phyloP scores from a whole-genome alignment of 2,113 vertebrate species.

The Mellivora capensis region DNA sequence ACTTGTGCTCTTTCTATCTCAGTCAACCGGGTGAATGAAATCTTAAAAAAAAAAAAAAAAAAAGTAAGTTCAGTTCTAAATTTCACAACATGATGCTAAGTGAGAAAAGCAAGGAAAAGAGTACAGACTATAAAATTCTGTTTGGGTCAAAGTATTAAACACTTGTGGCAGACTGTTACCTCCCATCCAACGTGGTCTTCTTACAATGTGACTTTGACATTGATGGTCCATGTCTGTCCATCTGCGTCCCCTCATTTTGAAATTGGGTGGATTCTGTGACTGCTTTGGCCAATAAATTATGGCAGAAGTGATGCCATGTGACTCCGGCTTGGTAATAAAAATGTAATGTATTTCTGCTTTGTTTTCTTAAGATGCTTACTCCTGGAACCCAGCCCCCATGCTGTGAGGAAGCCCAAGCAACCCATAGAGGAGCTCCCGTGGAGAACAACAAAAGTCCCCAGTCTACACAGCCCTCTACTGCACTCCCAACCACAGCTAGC shows the following conservation, averaged over 20 bases:
- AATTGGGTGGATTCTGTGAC: not conserved
- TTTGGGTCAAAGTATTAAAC: not conserved
- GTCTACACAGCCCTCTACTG: not conserved
- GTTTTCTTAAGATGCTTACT: not conserved
- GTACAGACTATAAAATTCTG: not conserved
- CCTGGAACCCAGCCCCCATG: not conserved
- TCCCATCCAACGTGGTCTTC: not conserved
- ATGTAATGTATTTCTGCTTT: not conserved
- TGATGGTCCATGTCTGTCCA: not conserved
- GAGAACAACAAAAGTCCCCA: not conserved
- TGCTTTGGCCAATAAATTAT: not conserved
- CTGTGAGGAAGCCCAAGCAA: not conserved
- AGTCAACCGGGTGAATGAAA: too few species aligned
- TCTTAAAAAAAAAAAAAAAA: too few species aligned
- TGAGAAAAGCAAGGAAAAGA: not conserved
- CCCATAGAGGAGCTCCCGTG: rapidly evolving
- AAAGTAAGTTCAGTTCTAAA: not conserved
- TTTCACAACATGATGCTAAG: not conserved
- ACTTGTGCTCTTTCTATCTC: too few species aligned
- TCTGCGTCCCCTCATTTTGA: not conserved
- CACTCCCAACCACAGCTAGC: not conserved
- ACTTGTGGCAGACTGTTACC: not conserved
- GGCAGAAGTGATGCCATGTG: not conserved
- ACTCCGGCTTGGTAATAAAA: not conserved
- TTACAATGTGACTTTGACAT: not conserved